Evolutionary conservation across 2,797 vertebrate species (phyloP), one percentile per base, ranked within the genome.

Genomic region (Pangasius sanitwongsei): DNA sequence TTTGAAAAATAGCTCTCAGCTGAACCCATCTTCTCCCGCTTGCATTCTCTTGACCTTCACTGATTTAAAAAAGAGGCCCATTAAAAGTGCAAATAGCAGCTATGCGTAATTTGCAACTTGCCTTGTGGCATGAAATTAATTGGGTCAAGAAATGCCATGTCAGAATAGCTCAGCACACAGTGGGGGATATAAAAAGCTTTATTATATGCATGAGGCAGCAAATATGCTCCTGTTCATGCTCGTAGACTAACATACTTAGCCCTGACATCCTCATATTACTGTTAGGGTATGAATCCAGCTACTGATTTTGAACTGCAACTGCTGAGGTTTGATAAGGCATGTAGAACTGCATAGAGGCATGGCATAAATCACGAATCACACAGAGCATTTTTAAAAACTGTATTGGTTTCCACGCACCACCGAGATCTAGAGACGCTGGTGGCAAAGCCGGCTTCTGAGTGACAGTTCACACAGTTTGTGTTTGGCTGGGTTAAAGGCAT

Each of bases 111-210:
- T 88, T 89, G 53, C 72, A 88, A 57, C 82, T 81, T 80, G 88
- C 87, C 82, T 78, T 3, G 4, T 88, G 75, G 87, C 86, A 81
- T 83, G 11, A 72, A 89, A 87, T 89, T 83, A 87, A 89, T 86
- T 72, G 74, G 31, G 77, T 88, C 72, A 90, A 85, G 37, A 90
- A 89, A 77, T n/a, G 31, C 77, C 80, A 69, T 15, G 25, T 88
- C 69, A 85, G 63, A 89, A 87, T 18, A 65, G 41, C 59, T 67
- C 69, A 55, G 41, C 25, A 18, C 50, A 80, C 9, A 28, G 59
- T 11, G 9, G 28, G 23, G 12, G 5, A 20, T 57, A 59, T 86
- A 86, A 67, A 70, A 31, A 61, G 70, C 28, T 77, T 89, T 82
- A 81, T 88, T 86, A 89, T 67, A 88, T 86, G 70, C 65, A 87